Percentiles rank a stretch among this genome's conserved stretches.
These are phyloP conservation scores for Sesamia inferens DNA, from an alignment of 2,888 invertebrate genomes.

Conservation along the genomic window DNA sequence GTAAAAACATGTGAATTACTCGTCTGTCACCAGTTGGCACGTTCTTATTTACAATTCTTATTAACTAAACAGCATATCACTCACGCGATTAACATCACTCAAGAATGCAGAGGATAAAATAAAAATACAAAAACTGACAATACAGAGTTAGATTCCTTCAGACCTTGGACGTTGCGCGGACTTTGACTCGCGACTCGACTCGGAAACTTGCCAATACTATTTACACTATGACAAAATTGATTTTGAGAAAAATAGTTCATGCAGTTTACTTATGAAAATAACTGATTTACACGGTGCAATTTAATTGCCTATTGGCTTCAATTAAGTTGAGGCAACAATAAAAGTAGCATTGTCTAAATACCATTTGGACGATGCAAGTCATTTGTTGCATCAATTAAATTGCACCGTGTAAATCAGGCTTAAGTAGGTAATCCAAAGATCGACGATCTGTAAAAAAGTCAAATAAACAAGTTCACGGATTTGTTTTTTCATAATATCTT, in stretches of 20 bases:
- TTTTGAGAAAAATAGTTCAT: slow-evolving; percentile 47
- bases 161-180: slow-evolving; percentile 69
- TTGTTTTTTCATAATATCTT: neutral
- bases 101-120: slow-evolving; percentile 6
- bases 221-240: slow-evolving; percentile 48
- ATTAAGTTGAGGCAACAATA: too few species aligned
- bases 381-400: too few species aligned
- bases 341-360: too few species aligned
- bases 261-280: slow-evolving; percentile 24
- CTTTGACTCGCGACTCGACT: slow-evolving; percentile 65
- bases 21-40: neutral
- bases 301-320: too few species aligned
- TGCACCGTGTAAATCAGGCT: too few species aligned
- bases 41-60: neutral
- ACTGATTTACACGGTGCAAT: too few species aligned
- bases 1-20: neutral
- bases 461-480: neutral
- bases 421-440: slow-evolving; percentile 15
- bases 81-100: slow-evolving; percentile 31
- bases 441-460: neutral
- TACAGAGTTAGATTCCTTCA: slow-evolving; percentile 45
- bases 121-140: slow-evolving; percentile 50
- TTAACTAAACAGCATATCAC: neutral
- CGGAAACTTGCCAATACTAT: slow-evolving; percentile 68
- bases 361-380: too few species aligned